Evolutionary conservation across 2,113 vertebrate genomes (phyloP).

Genomic region (Myotis brandtii): DNA sequence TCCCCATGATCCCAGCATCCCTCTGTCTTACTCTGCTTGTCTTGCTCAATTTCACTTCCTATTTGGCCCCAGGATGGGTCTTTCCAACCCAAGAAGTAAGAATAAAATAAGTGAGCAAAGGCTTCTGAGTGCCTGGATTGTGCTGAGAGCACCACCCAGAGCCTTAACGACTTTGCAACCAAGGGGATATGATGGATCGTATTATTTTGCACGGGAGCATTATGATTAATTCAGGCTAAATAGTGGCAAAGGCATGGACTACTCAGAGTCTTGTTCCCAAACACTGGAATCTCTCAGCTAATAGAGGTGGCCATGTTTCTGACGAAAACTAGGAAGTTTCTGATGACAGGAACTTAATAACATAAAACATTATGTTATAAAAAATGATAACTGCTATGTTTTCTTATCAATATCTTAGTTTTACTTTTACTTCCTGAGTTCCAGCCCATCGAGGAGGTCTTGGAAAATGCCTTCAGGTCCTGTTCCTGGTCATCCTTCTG

Average conservation of each 20-base stretch:
- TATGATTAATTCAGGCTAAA: background rate
- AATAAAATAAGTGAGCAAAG: background rate
- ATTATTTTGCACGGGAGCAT: background rate
- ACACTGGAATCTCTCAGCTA: background rate
- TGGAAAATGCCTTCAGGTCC: background rate
- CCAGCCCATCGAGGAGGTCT: background rate
- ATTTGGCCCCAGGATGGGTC: background rate
- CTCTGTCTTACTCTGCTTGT: background rate
- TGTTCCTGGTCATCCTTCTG: background rate
- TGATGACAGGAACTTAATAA: background rate
- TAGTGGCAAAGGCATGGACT: background rate
- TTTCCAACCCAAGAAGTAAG: background rate
- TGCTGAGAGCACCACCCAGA: background rate
- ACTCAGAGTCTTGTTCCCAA: background rate
- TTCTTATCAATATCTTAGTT: slow-evolving; percentile 35
- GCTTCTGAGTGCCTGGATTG: background rate
- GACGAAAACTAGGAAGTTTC: background rate
- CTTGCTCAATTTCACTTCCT: background rate
- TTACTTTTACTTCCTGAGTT: slow-evolving; percentile 41
- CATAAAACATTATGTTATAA: background rate
- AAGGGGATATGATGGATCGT: background rate
- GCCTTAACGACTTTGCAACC: too few species aligned
- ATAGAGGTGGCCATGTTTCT: background rate
- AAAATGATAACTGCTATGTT: background rate
- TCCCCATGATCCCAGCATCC: fast-evolving